Conservation (phyloP, 2,113 vertebrate species). For the Microcebus jonahi region DNA sequence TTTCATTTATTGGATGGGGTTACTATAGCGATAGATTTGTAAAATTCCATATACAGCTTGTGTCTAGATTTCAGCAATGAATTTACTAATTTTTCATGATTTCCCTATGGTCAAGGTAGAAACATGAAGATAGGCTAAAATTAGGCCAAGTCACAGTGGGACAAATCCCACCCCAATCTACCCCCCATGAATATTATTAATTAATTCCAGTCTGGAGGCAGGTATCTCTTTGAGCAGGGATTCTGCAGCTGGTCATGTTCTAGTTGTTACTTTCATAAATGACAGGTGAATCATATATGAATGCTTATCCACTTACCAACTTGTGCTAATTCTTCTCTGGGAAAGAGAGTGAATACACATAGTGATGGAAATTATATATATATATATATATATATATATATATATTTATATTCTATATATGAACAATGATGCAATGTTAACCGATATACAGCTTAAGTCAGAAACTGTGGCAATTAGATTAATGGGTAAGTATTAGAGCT, state of each 20-base stretch:
- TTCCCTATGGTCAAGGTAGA: not conserved
- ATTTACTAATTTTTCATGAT: not conserved
- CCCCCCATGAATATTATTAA: not conserved
- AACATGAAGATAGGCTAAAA: not conserved
- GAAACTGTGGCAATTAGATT: not conserved
- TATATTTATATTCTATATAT: too few relatives aligned
- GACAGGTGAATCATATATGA: not conserved
- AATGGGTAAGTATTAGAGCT: not conserved
- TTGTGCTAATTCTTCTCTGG: not conserved
- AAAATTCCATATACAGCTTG: not conserved
- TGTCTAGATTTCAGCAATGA: not conserved
- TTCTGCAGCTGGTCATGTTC: not conserved
- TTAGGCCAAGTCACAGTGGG: not conserved
- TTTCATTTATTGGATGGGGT: not conserved
- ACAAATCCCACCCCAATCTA: not conserved
- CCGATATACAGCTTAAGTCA: not conserved
- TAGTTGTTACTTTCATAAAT: not conserved
- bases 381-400: not conserved
- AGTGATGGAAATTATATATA: not conserved
- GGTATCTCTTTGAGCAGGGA: not conserved
- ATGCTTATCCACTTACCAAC: not conserved
- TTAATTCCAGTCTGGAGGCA: not conserved
- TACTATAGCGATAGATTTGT: not conserved
- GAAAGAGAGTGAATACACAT: not conserved
- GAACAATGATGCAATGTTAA: not conserved